phyloP scores from a whole-genome alignment of 2,888 invertebrate species.

The Drosophila nr. perissopoda region DNA sequence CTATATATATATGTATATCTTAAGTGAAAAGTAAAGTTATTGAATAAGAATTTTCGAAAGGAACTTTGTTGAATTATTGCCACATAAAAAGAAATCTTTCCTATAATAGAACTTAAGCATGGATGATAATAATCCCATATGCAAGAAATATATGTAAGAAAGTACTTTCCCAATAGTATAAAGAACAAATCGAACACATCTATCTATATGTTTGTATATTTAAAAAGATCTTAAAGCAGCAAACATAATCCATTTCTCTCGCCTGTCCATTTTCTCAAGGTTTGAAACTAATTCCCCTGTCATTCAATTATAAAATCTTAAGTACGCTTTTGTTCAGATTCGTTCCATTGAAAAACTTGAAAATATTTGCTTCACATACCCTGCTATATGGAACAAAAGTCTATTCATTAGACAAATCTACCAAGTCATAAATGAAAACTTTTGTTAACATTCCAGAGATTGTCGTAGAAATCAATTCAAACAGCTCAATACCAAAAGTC shows the following conservation, averaged over 20 bases:
- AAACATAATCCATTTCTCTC: background rate
- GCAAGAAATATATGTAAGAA: background rate
- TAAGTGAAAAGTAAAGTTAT: background rate
- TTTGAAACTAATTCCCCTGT: background rate
- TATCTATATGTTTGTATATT: background rate
- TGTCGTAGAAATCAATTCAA: slow-evolving; percentile 21
- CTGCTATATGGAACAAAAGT: background rate
- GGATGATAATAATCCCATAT: background rate
- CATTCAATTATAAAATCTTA: slow-evolving; percentile 17
- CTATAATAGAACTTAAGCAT: background rate
- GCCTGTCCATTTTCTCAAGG: background rate
- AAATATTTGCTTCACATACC: slow-evolving; percentile 6
- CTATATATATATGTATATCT: too few relatives aligned
- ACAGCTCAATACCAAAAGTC: slow-evolving; percentile 25
- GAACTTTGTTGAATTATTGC: background rate
- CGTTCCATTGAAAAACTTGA: background rate
- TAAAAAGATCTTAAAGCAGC: background rate
- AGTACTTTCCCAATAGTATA: background rate
- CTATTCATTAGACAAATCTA: slow-evolving; percentile 15
- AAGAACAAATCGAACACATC: background rate
- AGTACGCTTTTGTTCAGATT: slow-evolving; percentile 19
- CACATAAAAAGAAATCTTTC: background rate
- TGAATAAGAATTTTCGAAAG: too few relatives aligned
- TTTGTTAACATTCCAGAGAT: slow-evolving; percentile 22
- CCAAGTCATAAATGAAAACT: slow-evolving; percentile 14